Percentiles rank a stretch among this genome's conserved stretches.
These are phyloP conservation scores for Patella pellucida DNA, from an alignment of 2,888 invertebrate species.

Conservation along the genomic window DNA sequence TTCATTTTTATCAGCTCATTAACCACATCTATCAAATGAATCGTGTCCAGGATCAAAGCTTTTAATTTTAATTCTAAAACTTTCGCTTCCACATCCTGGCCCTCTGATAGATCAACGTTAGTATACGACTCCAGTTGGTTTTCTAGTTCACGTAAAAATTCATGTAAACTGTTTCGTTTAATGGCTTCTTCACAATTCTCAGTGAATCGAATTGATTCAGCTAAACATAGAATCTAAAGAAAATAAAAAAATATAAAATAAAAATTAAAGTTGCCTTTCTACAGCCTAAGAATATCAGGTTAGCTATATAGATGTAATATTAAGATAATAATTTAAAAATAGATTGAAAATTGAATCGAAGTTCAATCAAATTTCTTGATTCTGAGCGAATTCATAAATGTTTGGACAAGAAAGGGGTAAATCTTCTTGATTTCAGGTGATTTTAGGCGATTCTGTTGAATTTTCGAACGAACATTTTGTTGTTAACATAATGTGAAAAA, in stretches of 20 bases:
- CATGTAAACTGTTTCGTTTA: slow-evolving; percentile 73
- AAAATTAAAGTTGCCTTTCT: neutral
- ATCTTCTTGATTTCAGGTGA: too few relatives aligned
- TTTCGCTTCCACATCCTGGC: slow-evolving; percentile 46
- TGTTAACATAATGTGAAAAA: too few relatives aligned
- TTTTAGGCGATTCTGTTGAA: too few relatives aligned
- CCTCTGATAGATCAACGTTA: slow-evolving; percentile 59
- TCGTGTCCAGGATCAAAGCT: slow-evolving; percentile 91
- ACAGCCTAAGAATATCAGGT: neutral
- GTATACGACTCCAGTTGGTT: slow-evolving; percentile 72
- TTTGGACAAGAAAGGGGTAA: too few relatives aligned
- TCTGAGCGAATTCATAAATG: too few relatives aligned
- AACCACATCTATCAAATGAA: slow-evolving; percentile 89
- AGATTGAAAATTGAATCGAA: too few relatives aligned
- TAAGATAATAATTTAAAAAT: too few relatives aligned
- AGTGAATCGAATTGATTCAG: slow-evolving; percentile 88
- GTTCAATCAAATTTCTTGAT: too few relatives aligned
- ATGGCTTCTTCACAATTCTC: slow-evolving; percentile 87
- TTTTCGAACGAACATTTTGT: too few relatives aligned
- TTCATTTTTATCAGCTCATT: slow-evolving; percentile 80
- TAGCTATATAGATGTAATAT: too few relatives aligned
- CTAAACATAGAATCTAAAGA: slow-evolving; percentile 82
- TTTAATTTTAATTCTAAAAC: slow-evolving; percentile 89
- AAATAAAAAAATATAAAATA: slow-evolving; percentile 15
- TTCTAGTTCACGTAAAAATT: slow-evolving; percentile 67